These are phyloP conservation scores for Augochlora pura DNA, from an alignment of 1,140 invertebrate species.

Conservation along the genomic window DNA sequence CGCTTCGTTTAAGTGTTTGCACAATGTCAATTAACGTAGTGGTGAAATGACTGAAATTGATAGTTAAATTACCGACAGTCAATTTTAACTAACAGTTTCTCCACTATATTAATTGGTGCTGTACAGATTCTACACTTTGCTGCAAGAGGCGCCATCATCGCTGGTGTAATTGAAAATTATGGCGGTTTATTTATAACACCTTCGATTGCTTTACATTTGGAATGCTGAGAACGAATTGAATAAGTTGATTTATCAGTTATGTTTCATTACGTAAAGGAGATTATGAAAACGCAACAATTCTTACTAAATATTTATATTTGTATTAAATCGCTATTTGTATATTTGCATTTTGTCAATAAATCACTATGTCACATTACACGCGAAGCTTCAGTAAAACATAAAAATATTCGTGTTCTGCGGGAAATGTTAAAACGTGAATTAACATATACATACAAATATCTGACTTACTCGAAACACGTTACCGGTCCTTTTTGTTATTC, in stretches of 20 bases:
- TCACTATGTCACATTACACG: constrained; percentile 76
- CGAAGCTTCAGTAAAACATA: constrained; percentile 63
- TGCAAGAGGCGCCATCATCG: too few species aligned
- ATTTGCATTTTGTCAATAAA: constrained; percentile 76
- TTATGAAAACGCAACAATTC: constrained; percentile 46
- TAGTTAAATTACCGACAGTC: too few species aligned
- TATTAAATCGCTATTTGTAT: constrained; percentile 76
- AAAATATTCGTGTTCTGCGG: constrained; percentile 41
- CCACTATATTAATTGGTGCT: too few species aligned
- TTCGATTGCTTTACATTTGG: too few species aligned
- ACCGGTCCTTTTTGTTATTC: constrained; percentile 32
- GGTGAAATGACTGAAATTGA: too few species aligned
- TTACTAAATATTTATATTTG: constrained; percentile 76
- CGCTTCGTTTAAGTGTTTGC: too few species aligned
- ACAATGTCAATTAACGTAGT: too few species aligned
- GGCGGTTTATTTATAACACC: too few species aligned
- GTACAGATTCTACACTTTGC: too few species aligned
- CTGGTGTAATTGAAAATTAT: too few species aligned
- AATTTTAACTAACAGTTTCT: too few species aligned
- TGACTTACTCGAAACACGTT: constrained; percentile 38
- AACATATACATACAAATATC: constrained; percentile 12
- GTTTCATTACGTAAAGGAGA: neutral
- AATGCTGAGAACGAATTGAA: neutral
- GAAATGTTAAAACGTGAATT: constrained; percentile 19
- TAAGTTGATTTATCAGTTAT: neutral